These are phyloP conservation scores for Dinomys branickii DNA, from an alignment of 2,113 vertebrate species.

Conservation along the genomic window DNA sequence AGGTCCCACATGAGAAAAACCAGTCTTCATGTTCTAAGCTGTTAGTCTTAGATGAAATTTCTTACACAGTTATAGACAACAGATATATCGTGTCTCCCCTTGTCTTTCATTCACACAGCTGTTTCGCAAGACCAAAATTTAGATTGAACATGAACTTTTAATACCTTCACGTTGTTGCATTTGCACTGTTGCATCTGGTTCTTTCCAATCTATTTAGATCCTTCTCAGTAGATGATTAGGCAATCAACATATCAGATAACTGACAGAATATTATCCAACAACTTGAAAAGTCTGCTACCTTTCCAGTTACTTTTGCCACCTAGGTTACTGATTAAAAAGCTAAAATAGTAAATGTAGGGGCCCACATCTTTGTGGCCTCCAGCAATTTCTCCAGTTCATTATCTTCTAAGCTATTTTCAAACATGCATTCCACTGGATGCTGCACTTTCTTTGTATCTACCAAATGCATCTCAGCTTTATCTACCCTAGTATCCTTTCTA, in stretches of 20 bases:
- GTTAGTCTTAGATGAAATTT: not conserved
- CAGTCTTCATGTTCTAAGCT: not conserved
- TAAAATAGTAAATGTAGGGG: not conserved
- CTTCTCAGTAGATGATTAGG: slow-evolving; percentile 9
- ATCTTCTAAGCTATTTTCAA: slow-evolving; percentile 17
- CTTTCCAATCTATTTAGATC: not conserved
- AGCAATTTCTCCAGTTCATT: not conserved
- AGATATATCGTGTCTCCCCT: not conserved
- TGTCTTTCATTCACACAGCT: not conserved
- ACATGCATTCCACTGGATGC: not conserved
- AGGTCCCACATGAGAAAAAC: not conserved
- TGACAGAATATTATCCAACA: not conserved
- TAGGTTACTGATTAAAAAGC: not conserved
- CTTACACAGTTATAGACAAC: not conserved
- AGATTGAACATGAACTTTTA: not conserved
- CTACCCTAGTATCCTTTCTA: not conserved
- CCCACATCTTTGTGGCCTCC: not conserved
- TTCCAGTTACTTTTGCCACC: not conserved
- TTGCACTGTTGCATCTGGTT: not conserved
- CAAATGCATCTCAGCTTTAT: not conserved
- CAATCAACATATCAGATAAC: not conserved
- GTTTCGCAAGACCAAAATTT: not conserved
- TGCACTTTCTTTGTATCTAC: not conserved
- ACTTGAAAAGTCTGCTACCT: not conserved
- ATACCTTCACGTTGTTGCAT: not conserved